Conservation (phyloP, 2,113 vertebrate species). For the Hucho hucho region DNA sequence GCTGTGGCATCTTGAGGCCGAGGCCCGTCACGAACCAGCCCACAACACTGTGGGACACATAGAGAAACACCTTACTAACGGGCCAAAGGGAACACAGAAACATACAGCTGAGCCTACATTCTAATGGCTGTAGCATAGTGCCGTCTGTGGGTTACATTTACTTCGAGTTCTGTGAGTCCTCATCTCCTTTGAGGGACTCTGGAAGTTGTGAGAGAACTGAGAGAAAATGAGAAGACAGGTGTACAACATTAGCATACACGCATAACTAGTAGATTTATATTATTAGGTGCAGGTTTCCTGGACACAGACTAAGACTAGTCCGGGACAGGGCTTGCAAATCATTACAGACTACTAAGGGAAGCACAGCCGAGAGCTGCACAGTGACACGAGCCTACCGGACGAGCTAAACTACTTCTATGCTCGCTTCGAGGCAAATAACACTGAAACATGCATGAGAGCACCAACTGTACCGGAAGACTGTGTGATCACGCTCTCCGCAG, state of each 20-base stretch:
- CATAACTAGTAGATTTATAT: neutral
- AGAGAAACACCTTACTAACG: neutral
- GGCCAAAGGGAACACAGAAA: neutral
- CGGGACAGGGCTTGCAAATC: too few relatives aligned
- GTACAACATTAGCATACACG: neutral
- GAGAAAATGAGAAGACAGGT: neutral
- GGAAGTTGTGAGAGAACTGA: constrained; percentile 72
- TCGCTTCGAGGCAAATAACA: too few relatives aligned
- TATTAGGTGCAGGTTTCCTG: too few relatives aligned
- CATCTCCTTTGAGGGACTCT: constrained; percentile 70
- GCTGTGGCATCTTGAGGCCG: constrained; percentile 86
- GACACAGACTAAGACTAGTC: too few relatives aligned
- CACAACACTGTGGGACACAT: constrained; percentile 72
- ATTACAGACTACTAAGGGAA: too few relatives aligned
- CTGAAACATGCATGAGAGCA: too few relatives aligned
- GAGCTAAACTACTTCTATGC: too few relatives aligned
- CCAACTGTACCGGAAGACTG: too few relatives aligned
- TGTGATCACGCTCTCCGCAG: too few relatives aligned
- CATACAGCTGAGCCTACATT: neutral
- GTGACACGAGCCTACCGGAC: too few relatives aligned
- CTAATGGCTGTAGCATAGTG: too few relatives aligned
- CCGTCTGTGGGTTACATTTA: constrained; percentile 13
- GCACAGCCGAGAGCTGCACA: too few relatives aligned
- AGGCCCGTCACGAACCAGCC: constrained; percentile 82
- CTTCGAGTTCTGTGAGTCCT: constrained; percentile 53